These are phyloP conservation scores for Phalacrocorax pelagicus DNA, from an alignment of 2,113 vertebrate genomes.

Conservation along the genomic window DNA sequence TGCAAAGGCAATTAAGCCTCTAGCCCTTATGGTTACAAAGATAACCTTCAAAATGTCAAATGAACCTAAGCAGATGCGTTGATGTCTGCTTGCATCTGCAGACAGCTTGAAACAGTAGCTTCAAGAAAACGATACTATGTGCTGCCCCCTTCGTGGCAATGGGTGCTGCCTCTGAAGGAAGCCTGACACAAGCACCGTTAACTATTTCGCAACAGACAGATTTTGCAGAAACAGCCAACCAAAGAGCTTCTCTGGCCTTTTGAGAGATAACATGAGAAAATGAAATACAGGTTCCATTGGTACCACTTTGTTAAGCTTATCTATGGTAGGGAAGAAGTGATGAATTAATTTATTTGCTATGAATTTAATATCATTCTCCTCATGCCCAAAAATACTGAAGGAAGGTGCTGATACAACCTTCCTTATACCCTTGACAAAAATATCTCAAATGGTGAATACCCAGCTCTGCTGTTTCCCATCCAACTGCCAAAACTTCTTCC, in stretches of 20 bases:
- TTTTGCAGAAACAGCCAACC: background rate
- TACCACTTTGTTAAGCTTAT: background rate
- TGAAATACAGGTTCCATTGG: background rate
- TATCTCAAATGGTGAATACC: background rate
- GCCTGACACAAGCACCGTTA: background rate
- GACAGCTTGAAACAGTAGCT: slow-evolving; percentile 43
- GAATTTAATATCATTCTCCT: background rate
- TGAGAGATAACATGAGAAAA: background rate
- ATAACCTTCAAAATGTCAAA: slow-evolving; percentile 61
- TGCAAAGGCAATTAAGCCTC: slow-evolving; percentile 36
- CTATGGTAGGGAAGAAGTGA: background rate
- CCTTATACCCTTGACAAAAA: background rate
- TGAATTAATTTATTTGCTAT: background rate
- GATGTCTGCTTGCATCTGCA: slow-evolving; percentile 37
- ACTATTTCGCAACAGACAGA: background rate
- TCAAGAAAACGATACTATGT: background rate
- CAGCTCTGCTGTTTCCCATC: background rate
- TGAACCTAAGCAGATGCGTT: background rate
- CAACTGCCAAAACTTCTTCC: background rate
- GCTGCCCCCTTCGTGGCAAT: background rate
- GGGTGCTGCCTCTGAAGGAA: background rate
- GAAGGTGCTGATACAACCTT: background rate
- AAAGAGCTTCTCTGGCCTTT: background rate
- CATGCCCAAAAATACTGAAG: background rate
- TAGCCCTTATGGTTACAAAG: slow-evolving; percentile 32